Percentiles rank a stretch among this genome's conserved stretches.
Conservation (phyloP, 1,140 invertebrate genomes). For the Vanessa atalanta region DNA sequence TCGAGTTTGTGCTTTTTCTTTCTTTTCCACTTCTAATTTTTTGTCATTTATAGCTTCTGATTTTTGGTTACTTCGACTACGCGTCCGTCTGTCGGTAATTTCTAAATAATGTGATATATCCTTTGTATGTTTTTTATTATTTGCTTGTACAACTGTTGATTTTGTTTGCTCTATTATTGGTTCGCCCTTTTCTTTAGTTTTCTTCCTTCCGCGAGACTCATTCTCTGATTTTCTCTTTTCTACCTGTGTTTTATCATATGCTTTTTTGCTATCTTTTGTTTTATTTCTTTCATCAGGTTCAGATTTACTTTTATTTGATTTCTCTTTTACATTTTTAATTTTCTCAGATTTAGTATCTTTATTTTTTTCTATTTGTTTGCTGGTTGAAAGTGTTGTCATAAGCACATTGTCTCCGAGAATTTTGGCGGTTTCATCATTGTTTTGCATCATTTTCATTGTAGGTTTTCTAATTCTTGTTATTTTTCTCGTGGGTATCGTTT, state of each 20-base stretch:
- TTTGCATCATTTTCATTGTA: slow-evolving; percentile 46
- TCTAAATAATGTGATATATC: not conserved
- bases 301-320: slow-evolving; percentile 13
- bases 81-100: not conserved
- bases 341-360: not conserved
- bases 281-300: slow-evolving; percentile 1
- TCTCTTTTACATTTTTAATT: slow-evolving; percentile 1
- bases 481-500: slow-evolving; percentile 52
- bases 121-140: not conserved
- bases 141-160: not conserved
- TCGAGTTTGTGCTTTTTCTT: not conserved
- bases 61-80: slow-evolving; percentile 5
- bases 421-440: slow-evolving; percentile 34
- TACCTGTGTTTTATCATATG: slow-evolving; percentile 22
- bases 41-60: not conserved
- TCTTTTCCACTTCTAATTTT: not conserved
- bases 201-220: not conserved
- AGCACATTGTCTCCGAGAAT: slow-evolving; percentile 39
- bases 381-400: not conserved
- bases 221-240: slow-evolving; percentile 5
- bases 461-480: slow-evolving; percentile 62
- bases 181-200: slow-evolving; percentile 2
- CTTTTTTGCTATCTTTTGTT: slow-evolving; percentile 7
- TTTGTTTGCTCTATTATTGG: not conserved
- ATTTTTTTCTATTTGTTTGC: not conserved